Conservation (phyloP, 1,140 invertebrate species). For the Drosophila subpulchrella region DNA sequence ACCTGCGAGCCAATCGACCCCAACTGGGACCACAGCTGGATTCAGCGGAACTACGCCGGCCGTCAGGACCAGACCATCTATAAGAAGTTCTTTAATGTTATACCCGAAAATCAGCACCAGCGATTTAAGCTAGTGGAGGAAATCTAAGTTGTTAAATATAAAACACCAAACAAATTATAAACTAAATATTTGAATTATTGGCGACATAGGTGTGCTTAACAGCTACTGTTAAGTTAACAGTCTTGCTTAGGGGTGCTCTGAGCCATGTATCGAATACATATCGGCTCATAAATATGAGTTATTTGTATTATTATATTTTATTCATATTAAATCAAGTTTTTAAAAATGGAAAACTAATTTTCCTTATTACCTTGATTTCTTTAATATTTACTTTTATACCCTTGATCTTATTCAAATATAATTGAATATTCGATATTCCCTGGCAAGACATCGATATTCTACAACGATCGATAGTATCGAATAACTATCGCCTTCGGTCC, state of each 20-base stretch:
- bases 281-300: no score
- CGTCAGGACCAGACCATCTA: constrained; percentile 88
- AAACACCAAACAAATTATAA: not conserved
- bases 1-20: constrained; percentile 91
- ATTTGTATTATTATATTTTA: no score
- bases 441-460: no score
- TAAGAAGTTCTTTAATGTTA: constrained; percentile 93
- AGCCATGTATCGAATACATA: not conserved
- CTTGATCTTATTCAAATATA: no score
- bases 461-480: not conserved
- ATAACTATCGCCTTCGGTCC: not conserved
- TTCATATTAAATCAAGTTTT: no score
- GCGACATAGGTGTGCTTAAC: not conserved
- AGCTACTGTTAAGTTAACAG: not conserved
- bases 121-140: constrained; percentile 91
- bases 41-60: constrained; percentile 87
- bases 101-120: constrained; percentile 90
- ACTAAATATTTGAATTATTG: no score
- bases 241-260: not conserved
- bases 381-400: no score
- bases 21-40: constrained; percentile 89
- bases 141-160: constrained; percentile 84
- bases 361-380: no score
- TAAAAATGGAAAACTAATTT: no score
- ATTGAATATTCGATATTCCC: no score